Conservation (phyloP, 2,888 invertebrate genomes). For the Gastrophysa polygoni region DNA sequence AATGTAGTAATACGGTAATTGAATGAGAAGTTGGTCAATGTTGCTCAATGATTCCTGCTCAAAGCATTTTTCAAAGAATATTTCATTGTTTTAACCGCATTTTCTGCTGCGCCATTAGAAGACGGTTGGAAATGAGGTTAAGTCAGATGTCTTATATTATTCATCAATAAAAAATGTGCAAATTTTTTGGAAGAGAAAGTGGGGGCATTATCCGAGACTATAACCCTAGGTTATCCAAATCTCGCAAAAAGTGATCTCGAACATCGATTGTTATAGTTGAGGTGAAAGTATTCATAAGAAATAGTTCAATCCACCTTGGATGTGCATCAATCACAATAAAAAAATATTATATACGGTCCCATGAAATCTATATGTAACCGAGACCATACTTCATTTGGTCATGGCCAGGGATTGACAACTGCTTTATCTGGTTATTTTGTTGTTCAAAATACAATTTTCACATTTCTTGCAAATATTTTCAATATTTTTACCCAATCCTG, state of each 20-base stretch:
- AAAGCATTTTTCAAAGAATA: conserved; percentile 8
- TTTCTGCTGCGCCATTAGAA: too few relatives aligned
- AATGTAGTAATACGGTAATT: conserved; percentile 6
- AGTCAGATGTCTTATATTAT: too few relatives aligned
- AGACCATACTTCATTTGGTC: too few relatives aligned
- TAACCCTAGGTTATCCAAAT: too few relatives aligned
- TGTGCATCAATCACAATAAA: conserved; percentile 32
- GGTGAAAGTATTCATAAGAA: too few relatives aligned
- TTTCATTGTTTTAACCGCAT: conserved; percentile 16
- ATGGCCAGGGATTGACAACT: conserved; percentile 32
- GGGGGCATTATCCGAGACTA: conserved; percentile 36
- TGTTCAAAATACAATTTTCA: neutral
- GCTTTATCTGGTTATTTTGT: conserved; percentile 28
- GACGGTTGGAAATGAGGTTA: too few relatives aligned
- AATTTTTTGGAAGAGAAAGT: conserved; percentile 35
- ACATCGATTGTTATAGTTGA: conserved; percentile 24
- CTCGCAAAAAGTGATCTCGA: conserved; percentile 26
- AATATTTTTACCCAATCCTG: conserved; percentile 38
- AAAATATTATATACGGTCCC: conserved; percentile 23
- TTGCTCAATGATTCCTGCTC: neutral
- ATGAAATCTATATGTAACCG: too few relatives aligned
- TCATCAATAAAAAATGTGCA: too few relatives aligned
- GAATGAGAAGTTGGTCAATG: conserved; percentile 4
- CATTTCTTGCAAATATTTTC: conserved; percentile 38
- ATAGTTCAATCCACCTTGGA: conserved; percentile 39